Evolutionary conservation across 2,113 vertebrate genomes (phyloP), one percentile per base, ranked within the genome.

Genomic region (Coptodon rendalli): DNA sequence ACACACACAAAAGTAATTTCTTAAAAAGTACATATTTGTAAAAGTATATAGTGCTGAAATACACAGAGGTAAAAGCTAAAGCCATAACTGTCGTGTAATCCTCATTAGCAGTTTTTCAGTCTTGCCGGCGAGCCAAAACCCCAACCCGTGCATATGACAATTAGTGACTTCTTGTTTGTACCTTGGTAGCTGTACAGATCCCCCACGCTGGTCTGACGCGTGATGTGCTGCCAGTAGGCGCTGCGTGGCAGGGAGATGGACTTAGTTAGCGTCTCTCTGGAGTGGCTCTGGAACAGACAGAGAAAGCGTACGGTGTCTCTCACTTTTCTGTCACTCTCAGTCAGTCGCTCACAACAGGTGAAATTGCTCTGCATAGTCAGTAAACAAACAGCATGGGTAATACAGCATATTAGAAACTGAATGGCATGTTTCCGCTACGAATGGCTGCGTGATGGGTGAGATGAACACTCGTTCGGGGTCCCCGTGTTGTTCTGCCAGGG

Each of bases 151-250:
- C 16, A 8, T 76, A 81, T 80, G 88, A 85, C 87, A 87, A 94
- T 93, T 83, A 92, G 86, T 36, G 56, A 73, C 80, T 81, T 45
- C 68, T 14, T 29, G 66, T 94, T 96, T 97, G 86, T 97, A 97
- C 98, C 98, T 98, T 99, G 98, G 97, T 98, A 98, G 96, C 97
- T 97, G 97, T 98, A 99, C 96, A 99, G 97, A 94, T 99, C 98
- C 92, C 98, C 98, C 86, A 98, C 96, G 68, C 99, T 99, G 97
- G 97, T 98, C 96, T 99, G 99, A 83, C 98, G 97, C 4, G 98
- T 99, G 95, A 99, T 99, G 90, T 99, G 98, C 91, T 99, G 99
- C 98, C 98, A 99, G 93, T 99, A 99, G 0, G 98, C 98, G 19
- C 99, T 99, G 9, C 99, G 98, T 80, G 98, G 99, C 86, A 99